Base-by-base conservation (phyloP, 2,888 invertebrate genomes). In the Nomada fucata region DNA sequence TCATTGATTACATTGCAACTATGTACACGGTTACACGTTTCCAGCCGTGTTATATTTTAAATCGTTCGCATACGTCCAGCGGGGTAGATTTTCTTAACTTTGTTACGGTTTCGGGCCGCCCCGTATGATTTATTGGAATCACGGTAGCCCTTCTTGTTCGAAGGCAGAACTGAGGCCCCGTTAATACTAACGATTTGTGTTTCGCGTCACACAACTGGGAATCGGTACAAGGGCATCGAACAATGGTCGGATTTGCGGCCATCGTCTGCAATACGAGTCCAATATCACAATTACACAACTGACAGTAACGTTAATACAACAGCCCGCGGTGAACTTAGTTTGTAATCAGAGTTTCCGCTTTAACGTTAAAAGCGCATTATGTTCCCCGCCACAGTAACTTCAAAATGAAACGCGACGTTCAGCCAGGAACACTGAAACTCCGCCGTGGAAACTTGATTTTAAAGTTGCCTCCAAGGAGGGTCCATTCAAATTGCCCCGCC, bases 181-280 rank as follows among this genome's bases (percentile, higher is more conserved):
- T 69, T 68, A 79, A 59, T 50, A 20, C 26, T 78, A 69, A 79
- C 69, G 57, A 76, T 63, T 64, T 23, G 76, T 76, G 55, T 69
- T 69, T 67, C 69, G 20, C 10, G 15, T 73, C 60, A 23, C 15
- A 20, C 44, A 69, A 59, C 53, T 64, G 20, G 36, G 61, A 69
- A 76, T 79, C 55, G 23, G 42, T 60, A 44, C 36, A 26, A 5
- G 47, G 47, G 42, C 65, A 26, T 36, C 11, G 20, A 20, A 15
- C 13, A 77, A 67, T 20, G 9, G 18, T 29, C 18, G 63, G 42
- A 63, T 68, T 68, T n/a, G 50, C 26, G 63, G 20, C 11, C 50
- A 36, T 57, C 68, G 57, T 68, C 18, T 42, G 57, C 47, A 36
- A 64, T 52, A 23, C 50, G 55, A 63, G 47, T 23, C 44, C 36